Base-by-base conservation (phyloP, 2,888 invertebrate genomes). In the Plebejus anna region DNA sequence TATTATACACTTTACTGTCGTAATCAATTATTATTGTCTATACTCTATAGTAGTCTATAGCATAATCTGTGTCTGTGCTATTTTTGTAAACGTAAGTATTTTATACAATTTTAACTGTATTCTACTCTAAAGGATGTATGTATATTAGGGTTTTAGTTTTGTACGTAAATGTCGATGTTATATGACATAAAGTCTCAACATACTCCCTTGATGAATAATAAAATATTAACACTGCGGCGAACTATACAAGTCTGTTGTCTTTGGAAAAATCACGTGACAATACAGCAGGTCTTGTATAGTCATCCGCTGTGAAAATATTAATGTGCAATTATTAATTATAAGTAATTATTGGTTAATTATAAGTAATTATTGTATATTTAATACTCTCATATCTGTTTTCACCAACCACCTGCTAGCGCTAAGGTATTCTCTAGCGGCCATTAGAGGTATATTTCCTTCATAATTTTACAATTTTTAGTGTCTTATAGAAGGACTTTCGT, bases 71-170 rank as follows among this genome's bases (percentile, higher is more conserved):
- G 66, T 32, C 66, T 28, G 32, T 11, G 32, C 66, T 66, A 66
- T 66, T 32, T 66, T 66, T 66, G 32, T 13, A 66, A 66, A 66
- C 36, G 66, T 66, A 61, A 28, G 61, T 61, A 16, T 66, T 66
- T 32, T 66, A 32, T 36, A 66, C 32, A 32, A 66, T 9, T 32
- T 66, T 66, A 13, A 28, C 32, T 36, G 66, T 66, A 16, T 32
- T 66, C 13, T 32, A 66, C 66, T 66, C 13, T 66, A 11, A 66
- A 32, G 16, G 16, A 36, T 66, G 16, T 32, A 32, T 66, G 32
- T 32, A 66, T 66, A 66, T 66, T 66, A 66, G 32, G 11, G 13
- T 11, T 36, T 6, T 66, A 36, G 66, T 36, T 66, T 66, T 66
- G 32, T 66, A 66, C 13, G 32, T 66, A 16, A 36, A 32, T 66